Percentiles rank a stretch among this genome's conserved stretches.
These are phyloP conservation scores for Pteronotus mesoamericanus DNA, from an alignment of 2,797 vertebrate species.

Conservation along the genomic window DNA sequence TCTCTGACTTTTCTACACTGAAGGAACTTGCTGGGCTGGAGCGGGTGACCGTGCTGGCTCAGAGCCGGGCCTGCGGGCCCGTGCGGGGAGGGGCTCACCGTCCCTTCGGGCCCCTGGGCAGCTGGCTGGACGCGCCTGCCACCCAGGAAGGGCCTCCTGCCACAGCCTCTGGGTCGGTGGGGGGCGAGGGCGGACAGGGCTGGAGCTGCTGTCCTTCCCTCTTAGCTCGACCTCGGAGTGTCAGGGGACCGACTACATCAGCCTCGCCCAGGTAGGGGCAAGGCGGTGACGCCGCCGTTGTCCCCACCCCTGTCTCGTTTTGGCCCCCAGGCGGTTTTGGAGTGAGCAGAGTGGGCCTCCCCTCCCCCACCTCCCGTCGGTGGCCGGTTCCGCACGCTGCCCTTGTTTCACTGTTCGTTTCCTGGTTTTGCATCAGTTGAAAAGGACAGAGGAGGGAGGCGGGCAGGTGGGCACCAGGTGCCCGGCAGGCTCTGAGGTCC, in stretches of 20 bases:
- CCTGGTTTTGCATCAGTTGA: not conserved
- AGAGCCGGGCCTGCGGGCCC: no score
- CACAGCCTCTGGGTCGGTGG: no score
- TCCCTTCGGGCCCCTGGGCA: not conserved
- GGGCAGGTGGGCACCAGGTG: not conserved
- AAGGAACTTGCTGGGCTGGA: not conserved
- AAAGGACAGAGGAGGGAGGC: not conserved
- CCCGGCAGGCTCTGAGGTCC: not conserved
- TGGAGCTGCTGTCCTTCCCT: no score
- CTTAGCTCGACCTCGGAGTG: not conserved
- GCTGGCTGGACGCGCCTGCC: not conserved
- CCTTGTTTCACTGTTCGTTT: not conserved
- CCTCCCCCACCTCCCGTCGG: not conserved
- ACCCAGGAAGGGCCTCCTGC: not conserved
- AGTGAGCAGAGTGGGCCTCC: rapidly evolving
- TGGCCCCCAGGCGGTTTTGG: not conserved
- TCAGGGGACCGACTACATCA: not conserved
- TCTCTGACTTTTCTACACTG: not conserved
- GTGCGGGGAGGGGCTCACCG: not conserved
- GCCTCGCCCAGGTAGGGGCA: no score
- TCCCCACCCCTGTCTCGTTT: not conserved
- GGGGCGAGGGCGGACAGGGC: not conserved
- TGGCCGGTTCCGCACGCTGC: rapidly evolving
- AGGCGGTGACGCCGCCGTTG: not conserved
- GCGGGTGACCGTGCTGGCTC: not conserved